A percentile compares a stretch with the other conserved stretches of the same genome.
Evolutionary conservation across 2,113 vertebrate genomes (phyloP).

Genomic region (Passer domesticus): DNA sequence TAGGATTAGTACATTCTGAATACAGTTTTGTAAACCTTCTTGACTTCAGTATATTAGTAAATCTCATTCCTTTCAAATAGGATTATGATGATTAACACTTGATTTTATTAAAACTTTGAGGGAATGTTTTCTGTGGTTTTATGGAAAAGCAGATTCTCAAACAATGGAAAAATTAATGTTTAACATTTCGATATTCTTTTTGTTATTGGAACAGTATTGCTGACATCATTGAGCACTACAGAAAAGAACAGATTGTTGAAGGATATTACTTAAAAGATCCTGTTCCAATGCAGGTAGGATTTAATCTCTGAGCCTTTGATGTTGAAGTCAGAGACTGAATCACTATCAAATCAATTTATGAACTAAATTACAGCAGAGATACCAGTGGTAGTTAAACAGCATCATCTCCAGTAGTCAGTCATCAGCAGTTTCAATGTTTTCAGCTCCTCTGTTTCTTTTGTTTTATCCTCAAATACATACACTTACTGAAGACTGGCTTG

Average conservation of each 20-base stretch:
- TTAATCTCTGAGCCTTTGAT: neutral
- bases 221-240: conserved; percentile 98
- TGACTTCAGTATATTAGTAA: neutral
- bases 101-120: neutral
- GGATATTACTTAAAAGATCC: conserved; percentile 95
- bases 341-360: neutral
- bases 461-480: neutral
- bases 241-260: conserved; percentile 98
- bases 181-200: conserved; percentile 12
- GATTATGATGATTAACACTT: neutral
- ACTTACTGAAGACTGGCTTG: neutral
- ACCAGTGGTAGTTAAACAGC: neutral
- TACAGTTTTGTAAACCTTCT: neutral
- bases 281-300: conserved; percentile 91
- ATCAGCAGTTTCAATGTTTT: neutral
- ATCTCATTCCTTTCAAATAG: neutral
- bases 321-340: neutral
- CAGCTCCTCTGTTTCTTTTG: neutral
- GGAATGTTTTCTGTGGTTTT: neutral
- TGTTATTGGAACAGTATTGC: conserved; percentile 84
- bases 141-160: neutral
- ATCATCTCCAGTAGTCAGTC: neutral
- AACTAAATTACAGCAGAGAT: neutral
- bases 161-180: neutral
- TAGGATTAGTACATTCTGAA: neutral